Evolutionary conservation across 2,113 vertebrate species (phyloP).

Genomic region (Platichthys flesus): DNA sequence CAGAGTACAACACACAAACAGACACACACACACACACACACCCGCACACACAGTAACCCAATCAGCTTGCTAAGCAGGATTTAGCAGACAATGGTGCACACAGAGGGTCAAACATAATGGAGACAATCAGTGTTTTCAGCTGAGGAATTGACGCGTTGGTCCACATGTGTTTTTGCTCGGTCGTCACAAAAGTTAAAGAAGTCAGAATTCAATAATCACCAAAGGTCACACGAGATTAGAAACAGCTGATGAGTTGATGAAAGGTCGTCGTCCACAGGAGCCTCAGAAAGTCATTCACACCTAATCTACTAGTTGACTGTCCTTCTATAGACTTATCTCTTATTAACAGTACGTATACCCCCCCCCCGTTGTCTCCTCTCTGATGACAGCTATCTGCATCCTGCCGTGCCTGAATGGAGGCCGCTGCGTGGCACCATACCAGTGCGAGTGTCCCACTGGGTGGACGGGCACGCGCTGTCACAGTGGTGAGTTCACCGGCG

Average conservation of each 20-base stretch:
- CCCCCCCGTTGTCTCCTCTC: not conserved
- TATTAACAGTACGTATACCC: not conserved
- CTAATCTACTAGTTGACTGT: too few species aligned
- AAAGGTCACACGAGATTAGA: not conserved
- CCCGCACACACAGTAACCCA: not conserved
- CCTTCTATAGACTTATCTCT: too few species aligned
- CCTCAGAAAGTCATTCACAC: too few species aligned
- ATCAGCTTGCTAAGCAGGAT: constrained; percentile 10
- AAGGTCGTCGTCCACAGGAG: too few species aligned
- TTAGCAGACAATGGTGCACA: constrained; percentile 3
- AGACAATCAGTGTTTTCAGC: constrained; percentile 2
- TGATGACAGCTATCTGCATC: constrained; percentile 91
- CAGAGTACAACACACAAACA: not conserved
- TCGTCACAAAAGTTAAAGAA: not conserved
- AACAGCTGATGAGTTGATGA: not conserved
- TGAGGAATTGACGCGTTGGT: not conserved
- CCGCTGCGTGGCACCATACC: constrained; percentile 92
- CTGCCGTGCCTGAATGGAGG: constrained; percentile 96
- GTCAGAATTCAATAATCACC: not conserved
- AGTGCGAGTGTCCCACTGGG: constrained; percentile 90
- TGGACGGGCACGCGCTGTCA: constrained; percentile 96
- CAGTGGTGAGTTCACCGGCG: constrained; percentile 83
- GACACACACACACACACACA: not conserved
- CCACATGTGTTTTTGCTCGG: not conserved
- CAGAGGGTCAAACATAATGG: not conserved